Percentiles rank a stretch among this genome's conserved stretches.
These are phyloP conservation scores for Halocynthia roretzi DNA, from an alignment of 23 tunicate species.

Conservation along the genomic window DNA sequence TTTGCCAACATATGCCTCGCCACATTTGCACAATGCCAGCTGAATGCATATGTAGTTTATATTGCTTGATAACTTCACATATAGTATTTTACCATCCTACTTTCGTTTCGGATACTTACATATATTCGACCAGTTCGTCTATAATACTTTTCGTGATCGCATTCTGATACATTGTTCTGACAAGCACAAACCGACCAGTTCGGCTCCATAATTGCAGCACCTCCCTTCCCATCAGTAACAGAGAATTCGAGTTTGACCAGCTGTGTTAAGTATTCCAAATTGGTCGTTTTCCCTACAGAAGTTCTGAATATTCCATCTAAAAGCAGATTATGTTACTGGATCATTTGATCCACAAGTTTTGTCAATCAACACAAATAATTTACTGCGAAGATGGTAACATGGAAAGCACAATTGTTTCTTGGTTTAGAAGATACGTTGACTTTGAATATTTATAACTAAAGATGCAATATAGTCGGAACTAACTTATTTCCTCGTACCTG, in stretches of 20 bases:
- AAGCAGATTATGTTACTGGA: not conserved
- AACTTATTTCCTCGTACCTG: slow-evolving; percentile 2
- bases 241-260: slow-evolving; percentile 44
- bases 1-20: slow-evolving; percentile 36
- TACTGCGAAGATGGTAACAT: too few species aligned
- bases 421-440: too few species aligned
- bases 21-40: slow-evolving; percentile 47
- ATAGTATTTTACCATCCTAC: not conserved
- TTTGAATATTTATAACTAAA: too few species aligned
- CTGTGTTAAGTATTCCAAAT: not conserved
- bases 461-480: too few species aligned
- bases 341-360: not conserved
- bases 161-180: slow-evolving; percentile 27
- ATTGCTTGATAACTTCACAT: too few species aligned
- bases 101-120: slow-evolving; percentile 26
- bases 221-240: slow-evolving; percentile 47
- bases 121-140: slow-evolving; percentile 32
- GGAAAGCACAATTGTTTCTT: too few species aligned
- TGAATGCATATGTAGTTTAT: not conserved
- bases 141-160: slow-evolving; percentile 30
- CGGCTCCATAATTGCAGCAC: slow-evolving; percentile 24
- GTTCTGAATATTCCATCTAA: slow-evolving; percentile 16
- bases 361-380: too few species aligned
- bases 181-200: slow-evolving; percentile 73
- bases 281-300: not conserved